phyloP scores from a whole-genome alignment of 1,140 invertebrate species.

The Carcinoscorpius rotundicauda region DNA sequence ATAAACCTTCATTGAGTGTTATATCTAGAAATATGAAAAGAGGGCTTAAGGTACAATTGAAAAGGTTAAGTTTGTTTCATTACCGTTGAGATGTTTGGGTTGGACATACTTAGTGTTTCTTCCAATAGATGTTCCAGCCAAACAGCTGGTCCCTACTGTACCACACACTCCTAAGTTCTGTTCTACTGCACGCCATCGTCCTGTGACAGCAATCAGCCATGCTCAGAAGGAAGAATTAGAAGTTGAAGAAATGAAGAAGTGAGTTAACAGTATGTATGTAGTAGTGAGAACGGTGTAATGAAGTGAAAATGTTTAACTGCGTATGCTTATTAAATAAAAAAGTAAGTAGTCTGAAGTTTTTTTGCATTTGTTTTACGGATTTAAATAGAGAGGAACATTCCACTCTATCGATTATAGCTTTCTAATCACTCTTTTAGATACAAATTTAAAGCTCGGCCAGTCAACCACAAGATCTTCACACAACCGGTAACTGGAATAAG shows the following conservation, averaged over 20 bases:
- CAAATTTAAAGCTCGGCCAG: slow-evolving; percentile 11
- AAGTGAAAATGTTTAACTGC: neutral
- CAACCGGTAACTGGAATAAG: too few relatives aligned
- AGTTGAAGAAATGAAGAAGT: slow-evolving; percentile 13
- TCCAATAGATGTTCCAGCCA: too few relatives aligned
- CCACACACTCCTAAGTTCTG: slow-evolving; percentile 9
- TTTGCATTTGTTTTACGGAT: too few relatives aligned
- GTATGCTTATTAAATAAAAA: neutral
- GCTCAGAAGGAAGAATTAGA: slow-evolving; percentile 10
- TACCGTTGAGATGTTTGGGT: too few relatives aligned
- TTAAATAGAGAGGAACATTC: too few relatives aligned
- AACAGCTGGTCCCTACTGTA: neutral
- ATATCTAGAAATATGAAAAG: too few relatives aligned
- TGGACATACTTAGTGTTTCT: too few relatives aligned
- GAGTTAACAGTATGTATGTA: neutral
- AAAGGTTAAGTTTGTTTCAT: too few relatives aligned
- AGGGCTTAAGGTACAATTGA: too few relatives aligned
- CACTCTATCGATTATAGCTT: neutral
- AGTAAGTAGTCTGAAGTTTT: too few relatives aligned
- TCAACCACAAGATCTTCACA: slow-evolving; percentile 7
- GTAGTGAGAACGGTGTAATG: neutral
- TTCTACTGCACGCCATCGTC: slow-evolving; percentile 7
- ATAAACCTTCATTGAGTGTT: too few relatives aligned
- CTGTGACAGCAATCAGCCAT: slow-evolving; percentile 4
- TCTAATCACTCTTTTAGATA: slow-evolving; percentile 5